Evolutionary conservation across 2,888 invertebrate genomes (phyloP), one percentile per base, ranked within the genome.

Genomic region (Agonopterix arenella): DNA sequence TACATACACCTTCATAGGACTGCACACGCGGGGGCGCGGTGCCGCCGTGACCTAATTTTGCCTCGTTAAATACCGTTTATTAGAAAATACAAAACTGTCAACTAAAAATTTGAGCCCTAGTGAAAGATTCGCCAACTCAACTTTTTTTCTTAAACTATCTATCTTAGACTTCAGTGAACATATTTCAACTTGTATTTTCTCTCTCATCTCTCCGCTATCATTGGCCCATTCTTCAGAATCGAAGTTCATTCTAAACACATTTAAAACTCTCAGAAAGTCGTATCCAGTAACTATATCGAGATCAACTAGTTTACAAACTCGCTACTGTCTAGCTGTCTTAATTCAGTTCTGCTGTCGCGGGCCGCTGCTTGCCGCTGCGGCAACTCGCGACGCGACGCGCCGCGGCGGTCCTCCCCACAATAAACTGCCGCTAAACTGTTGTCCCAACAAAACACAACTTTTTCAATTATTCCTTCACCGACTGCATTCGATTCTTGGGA

Each of bases 271-370:
- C 28, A 28, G 28, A 1, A 10, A 43, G 54, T 48, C 68, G 46
- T 43, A 62, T 66, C 66, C 54, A 64, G 61, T 62, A 41, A 51
- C 48, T 43, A 63, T 44, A 57, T 60, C 59, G 53, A 43, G 50
- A 56, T 56, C 56, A 54, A 58, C 60, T 62, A 73, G 72, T 75
- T 73, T 59, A 60, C 70, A 60, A 73, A 74, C 72, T 76, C 59
- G 62, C 67, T 64, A 69, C 68, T 68, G 68, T 72, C 69, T 63
- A 57, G 65, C 64, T 68, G 75, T 76, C 75, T 76, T 76, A 77
- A 77, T 77, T 73, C 77, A 74, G 76, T 76, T 75, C 61, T 64
- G 64, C 59, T 75, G 72, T 78, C 70, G 64, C 63, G 56, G 67
- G 68, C 57, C 52, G 54, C 52, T 40, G 50, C 52, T 45, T 45